Evolutionary conservation across 2,797 vertebrate species (phyloP).

Genomic region (Morus bassanus): DNA sequence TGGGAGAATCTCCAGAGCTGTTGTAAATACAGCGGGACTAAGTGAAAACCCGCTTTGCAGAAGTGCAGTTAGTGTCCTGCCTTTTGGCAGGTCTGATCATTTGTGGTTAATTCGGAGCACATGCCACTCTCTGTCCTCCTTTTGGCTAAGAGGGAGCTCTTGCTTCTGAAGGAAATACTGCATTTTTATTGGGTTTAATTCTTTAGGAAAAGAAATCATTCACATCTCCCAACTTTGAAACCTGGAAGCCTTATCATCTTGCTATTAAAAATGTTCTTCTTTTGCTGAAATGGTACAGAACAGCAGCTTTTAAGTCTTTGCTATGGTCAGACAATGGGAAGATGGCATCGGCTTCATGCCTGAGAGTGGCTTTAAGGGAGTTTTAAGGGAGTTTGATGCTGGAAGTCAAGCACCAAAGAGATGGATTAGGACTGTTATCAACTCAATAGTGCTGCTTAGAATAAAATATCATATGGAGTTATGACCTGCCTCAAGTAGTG

Average conservation of each 20-base stretch:
- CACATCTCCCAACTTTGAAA: conserved; percentile 16
- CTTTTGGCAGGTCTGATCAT: background rate
- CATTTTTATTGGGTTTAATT: background rate
- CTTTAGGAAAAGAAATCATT: conserved; percentile 26
- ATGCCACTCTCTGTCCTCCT: background rate
- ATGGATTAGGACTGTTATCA: background rate
- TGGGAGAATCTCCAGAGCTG: background rate
- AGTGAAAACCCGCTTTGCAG: background rate
- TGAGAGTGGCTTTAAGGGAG: background rate
- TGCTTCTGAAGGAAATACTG: background rate
- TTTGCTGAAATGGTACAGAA: background rate
- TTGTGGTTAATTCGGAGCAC: background rate
- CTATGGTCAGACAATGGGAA: background rate
- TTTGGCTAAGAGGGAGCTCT: background rate
- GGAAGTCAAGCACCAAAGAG: background rate
- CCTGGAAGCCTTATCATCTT: conserved; percentile 2
- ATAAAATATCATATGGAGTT: background rate
- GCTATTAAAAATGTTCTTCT: background rate
- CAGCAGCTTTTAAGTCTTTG: conserved; percentile 11
- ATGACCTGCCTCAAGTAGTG: background rate
- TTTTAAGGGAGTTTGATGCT: background rate
- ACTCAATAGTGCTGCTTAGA: background rate
- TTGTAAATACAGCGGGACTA: background rate
- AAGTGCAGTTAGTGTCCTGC: background rate
- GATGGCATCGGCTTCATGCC: background rate